These are phyloP conservation scores for Spodoptera exigua DNA, from an alignment of 2,888 invertebrate genomes.

Conservation along the genomic window DNA sequence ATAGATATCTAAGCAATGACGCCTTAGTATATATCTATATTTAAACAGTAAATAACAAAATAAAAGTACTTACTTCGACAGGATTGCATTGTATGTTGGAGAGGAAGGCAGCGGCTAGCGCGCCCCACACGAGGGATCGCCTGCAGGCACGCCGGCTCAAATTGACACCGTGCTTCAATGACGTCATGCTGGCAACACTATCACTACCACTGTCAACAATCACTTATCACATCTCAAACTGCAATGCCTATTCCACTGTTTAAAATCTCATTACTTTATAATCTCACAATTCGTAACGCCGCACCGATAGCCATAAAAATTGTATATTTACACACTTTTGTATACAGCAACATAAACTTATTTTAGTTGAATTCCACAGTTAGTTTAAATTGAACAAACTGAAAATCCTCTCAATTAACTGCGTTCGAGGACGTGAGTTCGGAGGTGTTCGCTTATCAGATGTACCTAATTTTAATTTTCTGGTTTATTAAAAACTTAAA, in stretches of 20 bases:
- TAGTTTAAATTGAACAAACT: neutral
- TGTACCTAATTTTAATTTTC: no score
- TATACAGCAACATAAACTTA: neutral
- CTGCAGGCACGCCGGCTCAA: slow-evolving; percentile 92
- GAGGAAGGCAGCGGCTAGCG: slow-evolving; percentile 65
- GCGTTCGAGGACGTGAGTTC: no score
- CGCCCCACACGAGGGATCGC: slow-evolving; percentile 68
- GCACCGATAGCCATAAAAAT: slow-evolving; percentile 69
- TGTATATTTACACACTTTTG: slow-evolving; percentile 11
- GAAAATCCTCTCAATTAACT: no score
- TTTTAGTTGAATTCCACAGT: slow-evolving; percentile 1
- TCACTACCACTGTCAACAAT: slow-evolving; percentile 58
- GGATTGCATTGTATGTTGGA: slow-evolving; percentile 69
- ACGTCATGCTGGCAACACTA: slow-evolving; percentile 80
- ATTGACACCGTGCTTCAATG: slow-evolving; percentile 91
- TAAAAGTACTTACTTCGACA: slow-evolving; percentile 77
- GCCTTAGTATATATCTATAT: no score
- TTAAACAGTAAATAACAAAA: slow-evolving; percentile 5
- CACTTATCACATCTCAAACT: slow-evolving; percentile 24
- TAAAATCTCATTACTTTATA: slow-evolving; percentile 36
- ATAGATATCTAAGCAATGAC: no score
- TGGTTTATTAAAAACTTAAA: no score
- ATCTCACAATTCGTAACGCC: slow-evolving; percentile 74
- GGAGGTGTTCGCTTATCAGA: no score
- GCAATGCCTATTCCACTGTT: slow-evolving; percentile 1